Evolutionary conservation across 1,140 invertebrate species (phyloP).

Genomic region (Lucilia sericata): DNA sequence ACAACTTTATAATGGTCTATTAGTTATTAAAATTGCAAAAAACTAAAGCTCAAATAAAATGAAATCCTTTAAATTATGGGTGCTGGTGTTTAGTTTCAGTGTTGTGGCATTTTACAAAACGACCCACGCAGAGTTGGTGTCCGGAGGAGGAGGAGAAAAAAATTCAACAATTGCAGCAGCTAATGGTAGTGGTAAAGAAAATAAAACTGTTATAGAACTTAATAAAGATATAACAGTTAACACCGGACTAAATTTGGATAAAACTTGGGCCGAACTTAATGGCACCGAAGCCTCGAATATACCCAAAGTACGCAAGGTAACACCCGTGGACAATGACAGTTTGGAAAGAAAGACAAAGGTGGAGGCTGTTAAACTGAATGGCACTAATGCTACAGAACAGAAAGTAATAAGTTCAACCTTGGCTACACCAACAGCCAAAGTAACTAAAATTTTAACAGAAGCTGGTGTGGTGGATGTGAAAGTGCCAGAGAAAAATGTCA

Average conservation of each 20-base stretch:
- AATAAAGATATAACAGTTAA: constrained; percentile 31
- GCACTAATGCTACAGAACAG: neutral
- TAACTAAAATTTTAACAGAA: neutral
- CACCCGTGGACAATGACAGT: neutral
- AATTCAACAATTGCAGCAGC: neutral
- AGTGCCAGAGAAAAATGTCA: neutral
- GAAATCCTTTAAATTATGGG: neutral
- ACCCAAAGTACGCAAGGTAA: neutral
- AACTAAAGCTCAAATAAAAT: constrained; percentile 19
- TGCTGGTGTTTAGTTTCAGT: neutral
- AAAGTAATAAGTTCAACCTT: neutral
- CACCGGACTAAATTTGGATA: neutral
- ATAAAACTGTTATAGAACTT: constrained; percentile 20
- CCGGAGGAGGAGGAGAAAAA: neutral
- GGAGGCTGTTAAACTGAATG: neutral
- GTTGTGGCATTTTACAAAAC: neutral
- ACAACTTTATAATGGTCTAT: neutral
- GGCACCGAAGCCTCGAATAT: neutral
- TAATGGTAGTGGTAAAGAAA: neutral
- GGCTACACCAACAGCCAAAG: neutral
- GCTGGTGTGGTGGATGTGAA: neutral
- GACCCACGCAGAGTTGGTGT: constrained; percentile 14
- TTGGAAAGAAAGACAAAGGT: neutral
- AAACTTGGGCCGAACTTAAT: constrained; percentile 2
- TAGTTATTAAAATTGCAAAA: neutral